Evolutionary conservation across 2,888 invertebrate genomes (phyloP), one percentile per base, ranked within the genome.

Genomic region (Unio delphinus): DNA sequence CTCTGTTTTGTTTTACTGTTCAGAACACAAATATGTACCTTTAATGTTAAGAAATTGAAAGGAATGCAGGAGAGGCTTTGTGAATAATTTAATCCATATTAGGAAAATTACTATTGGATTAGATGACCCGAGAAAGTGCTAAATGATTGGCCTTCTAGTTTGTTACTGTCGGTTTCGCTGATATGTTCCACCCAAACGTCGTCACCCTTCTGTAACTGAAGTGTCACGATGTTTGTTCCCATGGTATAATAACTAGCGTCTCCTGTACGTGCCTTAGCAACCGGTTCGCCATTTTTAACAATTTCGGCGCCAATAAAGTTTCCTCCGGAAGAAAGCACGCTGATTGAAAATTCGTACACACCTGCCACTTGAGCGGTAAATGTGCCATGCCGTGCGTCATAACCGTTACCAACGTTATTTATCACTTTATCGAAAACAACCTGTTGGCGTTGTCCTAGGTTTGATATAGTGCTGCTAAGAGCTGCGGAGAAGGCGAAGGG

Each of bases 301-400:
- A 77, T 65, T 62, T 75, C 74, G 17, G 73, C 60, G 4, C 73
- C 77, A 0, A 69, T 54, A 30, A 59, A 61, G 23, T 60, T 63
- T 4, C 77, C 77, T 11, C 64, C 72, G 3, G 64, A 54, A 17
- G 59, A 34, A 59, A 77, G 62, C 26, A 67, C 61, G 11, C 73
- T 71, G 4, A 67, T 57, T 5, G 77, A 64, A 59, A 77, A 77
- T 34, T 77, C 73, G 59, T 75, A 77, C 26, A 65, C 55, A 3
- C 77, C 77, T n/a, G 64, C 72, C 1, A 77, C 69, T 8, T 74
- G 77, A 20, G 75, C 77, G 5, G 71, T 69, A 54, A 77, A 77
- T n/a, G 67, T 72, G 0, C 77, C 75, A 56, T 77, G 77, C 61
- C 77, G 62, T 55, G 65, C 66, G 65, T 77, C 77, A 64, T 75